These are phyloP conservation scores for Montifringilla adamsi DNA, from an alignment of 2,113 vertebrate genomes.

Conservation along the genomic window DNA sequence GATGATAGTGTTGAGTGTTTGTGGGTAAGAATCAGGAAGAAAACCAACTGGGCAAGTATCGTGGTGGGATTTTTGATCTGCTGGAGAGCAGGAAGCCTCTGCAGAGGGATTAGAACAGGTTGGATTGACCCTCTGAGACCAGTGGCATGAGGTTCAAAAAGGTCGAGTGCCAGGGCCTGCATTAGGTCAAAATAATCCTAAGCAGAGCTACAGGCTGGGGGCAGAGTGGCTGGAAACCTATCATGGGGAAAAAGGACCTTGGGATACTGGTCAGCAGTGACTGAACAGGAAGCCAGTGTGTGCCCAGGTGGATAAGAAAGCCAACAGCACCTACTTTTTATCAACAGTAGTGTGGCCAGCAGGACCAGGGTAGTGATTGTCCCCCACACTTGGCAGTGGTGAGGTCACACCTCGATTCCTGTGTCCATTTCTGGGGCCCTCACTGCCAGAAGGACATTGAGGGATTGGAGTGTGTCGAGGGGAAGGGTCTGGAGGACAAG, in stretches of 20 bases:
- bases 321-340: neutral
- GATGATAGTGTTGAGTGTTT: neutral
- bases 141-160: neutral
- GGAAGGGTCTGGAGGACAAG: neutral
- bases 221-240: neutral
- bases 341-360: too few relatives aligned
- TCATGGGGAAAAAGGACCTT: neutral
- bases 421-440: neutral
- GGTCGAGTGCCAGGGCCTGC: neutral
- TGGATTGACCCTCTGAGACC: neutral
- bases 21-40: neutral
- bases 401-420: accelerated
- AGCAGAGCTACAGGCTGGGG: neutral
- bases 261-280: neutral
- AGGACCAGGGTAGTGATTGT: neutral
- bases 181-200: neutral
- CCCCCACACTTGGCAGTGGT: accelerated
- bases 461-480: accelerated
- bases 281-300: too few relatives aligned
- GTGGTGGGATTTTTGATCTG: neutral
- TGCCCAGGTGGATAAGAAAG: neutral
- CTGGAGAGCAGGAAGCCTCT: neutral
- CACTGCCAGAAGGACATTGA: neutral
- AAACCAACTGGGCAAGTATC: neutral
- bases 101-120: neutral